Conservation (phyloP, 2,888 invertebrate genomes). For the Lasioglossum lativentre region DNA sequence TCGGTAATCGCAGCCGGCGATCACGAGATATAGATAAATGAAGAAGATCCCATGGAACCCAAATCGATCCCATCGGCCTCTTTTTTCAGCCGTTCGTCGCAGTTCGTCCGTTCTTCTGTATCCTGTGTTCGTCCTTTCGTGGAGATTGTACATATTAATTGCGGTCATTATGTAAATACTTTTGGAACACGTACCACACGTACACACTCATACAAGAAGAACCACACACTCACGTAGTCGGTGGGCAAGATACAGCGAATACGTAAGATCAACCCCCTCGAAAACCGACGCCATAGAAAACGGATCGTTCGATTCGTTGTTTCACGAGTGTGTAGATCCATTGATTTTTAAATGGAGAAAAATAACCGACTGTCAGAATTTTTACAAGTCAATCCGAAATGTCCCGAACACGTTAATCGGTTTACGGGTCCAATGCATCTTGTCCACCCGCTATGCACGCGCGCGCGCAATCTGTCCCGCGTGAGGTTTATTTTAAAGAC, state of each 20-base stretch:
- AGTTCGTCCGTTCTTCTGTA: slow-evolving; percentile 69
- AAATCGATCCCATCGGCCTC: slow-evolving; percentile 20
- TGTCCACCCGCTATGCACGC: slow-evolving; percentile 29
- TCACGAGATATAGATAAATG: slow-evolving; percentile 29
- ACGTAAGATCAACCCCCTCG: neutral
- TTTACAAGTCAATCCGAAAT: neutral
- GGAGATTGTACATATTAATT: slow-evolving; percentile 80
- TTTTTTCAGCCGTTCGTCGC: slow-evolving; percentile 41
- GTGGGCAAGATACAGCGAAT: neutral
- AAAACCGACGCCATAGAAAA: neutral
- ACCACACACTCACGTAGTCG: slow-evolving; percentile 18
- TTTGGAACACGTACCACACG: slow-evolving; percentile 62
- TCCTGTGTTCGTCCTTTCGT: slow-evolving; percentile 61
- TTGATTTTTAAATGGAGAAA: neutral
- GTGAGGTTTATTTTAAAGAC: slow-evolving; percentile 79
- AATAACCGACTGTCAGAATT: neutral
- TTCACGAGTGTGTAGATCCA: neutral
- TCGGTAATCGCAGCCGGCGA: slow-evolving; percentile 52
- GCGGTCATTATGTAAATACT: slow-evolving; percentile 81
- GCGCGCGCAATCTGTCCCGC: slow-evolving; percentile 65
- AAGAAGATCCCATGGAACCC: slow-evolving; percentile 24
- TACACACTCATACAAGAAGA: slow-evolving; percentile 37
- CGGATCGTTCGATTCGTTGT: neutral
- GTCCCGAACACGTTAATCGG: neutral
- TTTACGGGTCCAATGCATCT: neutral